These are phyloP conservation scores for Leptocoma aspasia DNA, from an alignment of 2,113 vertebrate species.

Conservation along the genomic window DNA sequence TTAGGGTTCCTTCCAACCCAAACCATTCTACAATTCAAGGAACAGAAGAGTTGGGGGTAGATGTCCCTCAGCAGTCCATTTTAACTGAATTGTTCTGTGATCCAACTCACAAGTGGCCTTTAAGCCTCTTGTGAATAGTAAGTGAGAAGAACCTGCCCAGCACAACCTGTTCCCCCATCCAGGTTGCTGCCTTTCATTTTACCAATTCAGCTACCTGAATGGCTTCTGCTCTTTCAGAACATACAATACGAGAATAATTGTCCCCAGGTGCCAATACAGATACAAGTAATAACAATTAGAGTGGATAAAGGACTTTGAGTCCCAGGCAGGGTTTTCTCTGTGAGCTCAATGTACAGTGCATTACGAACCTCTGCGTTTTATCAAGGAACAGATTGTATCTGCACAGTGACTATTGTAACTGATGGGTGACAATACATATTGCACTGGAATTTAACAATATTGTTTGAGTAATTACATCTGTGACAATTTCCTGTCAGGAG, in stretches of 20 bases:
- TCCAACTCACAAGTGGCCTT: background rate
- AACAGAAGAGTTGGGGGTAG: background rate
- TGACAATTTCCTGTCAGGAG: background rate
- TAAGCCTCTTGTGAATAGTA: background rate
- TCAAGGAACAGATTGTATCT: constrained; percentile 14
- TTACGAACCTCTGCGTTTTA: background rate
- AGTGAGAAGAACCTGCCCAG: background rate
- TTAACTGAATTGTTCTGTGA: background rate
- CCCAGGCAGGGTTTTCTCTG: background rate
- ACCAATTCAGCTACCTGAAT: background rate
- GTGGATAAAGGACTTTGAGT: background rate
- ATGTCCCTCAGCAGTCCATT: background rate
- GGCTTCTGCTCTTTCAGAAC: background rate
- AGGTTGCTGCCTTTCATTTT: background rate
- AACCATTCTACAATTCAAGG: background rate
- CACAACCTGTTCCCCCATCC: background rate
- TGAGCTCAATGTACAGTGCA: background rate
- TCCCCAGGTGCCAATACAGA: background rate
- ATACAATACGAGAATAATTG: background rate
- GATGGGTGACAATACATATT: background rate
- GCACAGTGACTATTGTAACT: background rate
- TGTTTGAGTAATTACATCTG: background rate
- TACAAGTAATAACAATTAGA: background rate
- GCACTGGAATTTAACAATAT: background rate
- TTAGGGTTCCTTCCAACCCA: background rate